These are phyloP conservation scores for Dysidea cf. avara DNA, from an alignment of 37 sponge, comb jelly and placozoan genomes.

Conservation along the genomic window DNA sequence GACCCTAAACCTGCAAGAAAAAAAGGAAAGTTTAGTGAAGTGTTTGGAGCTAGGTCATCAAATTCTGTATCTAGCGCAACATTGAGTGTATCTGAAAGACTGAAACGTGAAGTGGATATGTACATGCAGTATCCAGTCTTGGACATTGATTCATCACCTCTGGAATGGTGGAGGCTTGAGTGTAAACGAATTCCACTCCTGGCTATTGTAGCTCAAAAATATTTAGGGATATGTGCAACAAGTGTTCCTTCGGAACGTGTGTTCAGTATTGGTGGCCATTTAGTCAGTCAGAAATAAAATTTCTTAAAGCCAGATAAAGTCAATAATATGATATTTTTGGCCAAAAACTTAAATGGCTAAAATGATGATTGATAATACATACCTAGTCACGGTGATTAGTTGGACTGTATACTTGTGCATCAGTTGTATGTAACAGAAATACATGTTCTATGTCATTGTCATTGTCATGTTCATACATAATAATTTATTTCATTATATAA, in stretches of 20 bases:
- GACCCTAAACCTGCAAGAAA: too few relatives aligned
- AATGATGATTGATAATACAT: too few relatives aligned
- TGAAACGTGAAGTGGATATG: constrained; percentile 4
- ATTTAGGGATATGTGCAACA: constrained; percentile 40
- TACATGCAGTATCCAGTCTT: constrained; percentile 14
- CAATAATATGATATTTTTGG: constrained; percentile 29
- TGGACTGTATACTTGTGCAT: too few relatives aligned
- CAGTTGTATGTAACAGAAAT: too few relatives aligned
- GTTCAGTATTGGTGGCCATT: constrained; percentile 30
- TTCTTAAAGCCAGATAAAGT: constrained; percentile 29
- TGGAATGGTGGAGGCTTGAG: constrained; percentile 51
- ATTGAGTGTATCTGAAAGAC: background rate
- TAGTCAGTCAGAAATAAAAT: constrained; percentile 9
- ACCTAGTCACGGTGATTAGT: too few relatives aligned
- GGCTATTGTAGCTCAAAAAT: constrained; percentile 15
- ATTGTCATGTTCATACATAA: too few relatives aligned
- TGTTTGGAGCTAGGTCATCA: too few relatives aligned
- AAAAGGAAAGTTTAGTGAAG: too few relatives aligned
- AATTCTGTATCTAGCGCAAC: too few relatives aligned
- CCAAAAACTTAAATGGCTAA: constrained; percentile 20
- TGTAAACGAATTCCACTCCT: constrained; percentile 18
- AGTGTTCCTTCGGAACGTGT: constrained; percentile 54
- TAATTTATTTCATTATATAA: too few relatives aligned
- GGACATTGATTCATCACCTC: constrained; percentile 12
- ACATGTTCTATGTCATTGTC: too few relatives aligned